Conservation (phyloP, 2,888 invertebrate genomes). For the Apeira syringaria region DNA sequence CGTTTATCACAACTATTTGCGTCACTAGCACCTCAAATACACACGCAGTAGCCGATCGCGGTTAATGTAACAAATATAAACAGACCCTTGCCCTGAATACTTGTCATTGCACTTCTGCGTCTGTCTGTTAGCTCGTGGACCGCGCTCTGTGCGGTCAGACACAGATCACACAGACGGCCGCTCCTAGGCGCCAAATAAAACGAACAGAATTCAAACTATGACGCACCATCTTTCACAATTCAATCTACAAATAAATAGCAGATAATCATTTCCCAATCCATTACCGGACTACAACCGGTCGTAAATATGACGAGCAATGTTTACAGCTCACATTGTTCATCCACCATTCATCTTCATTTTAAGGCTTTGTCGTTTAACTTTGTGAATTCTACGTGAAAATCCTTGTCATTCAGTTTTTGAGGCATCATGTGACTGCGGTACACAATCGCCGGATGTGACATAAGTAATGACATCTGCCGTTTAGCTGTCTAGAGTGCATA, state of each 20-base stretch:
- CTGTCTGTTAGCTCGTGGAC: slow-evolving; percentile 39
- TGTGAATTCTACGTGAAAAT: slow-evolving; percentile 18
- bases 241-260: slow-evolving; percentile 12
- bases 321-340: neutral
- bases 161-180: slow-evolving; percentile 1
- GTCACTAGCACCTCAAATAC: slow-evolving; percentile 79
- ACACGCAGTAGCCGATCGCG: slow-evolving; percentile 52
- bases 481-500: slow-evolving; percentile 29
- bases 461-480: slow-evolving; percentile 43
- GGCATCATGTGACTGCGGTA: slow-evolving; percentile 37
- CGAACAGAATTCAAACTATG: slow-evolving; percentile 20
- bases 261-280: slow-evolving; percentile 8
- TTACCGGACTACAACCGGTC: slow-evolving; percentile 1
- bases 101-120: slow-evolving; percentile 54
- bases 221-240: slow-evolving; percentile 27
- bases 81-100: slow-evolving; percentile 75
- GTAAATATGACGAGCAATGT: slow-evolving; percentile 4
- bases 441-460: slow-evolving; percentile 47
- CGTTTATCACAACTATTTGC: slow-evolving; percentile 74
- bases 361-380: slow-evolving; percentile 19
- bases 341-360: slow-evolving; percentile 26
- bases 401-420: slow-evolving; percentile 33
- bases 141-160: slow-evolving; percentile 15
- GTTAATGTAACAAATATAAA: slow-evolving; percentile 76
- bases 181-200: slow-evolving; percentile 20